Evolutionary conservation across 2,113 vertebrate genomes (phyloP).

Genomic region (Regulus satrapa): DNA sequence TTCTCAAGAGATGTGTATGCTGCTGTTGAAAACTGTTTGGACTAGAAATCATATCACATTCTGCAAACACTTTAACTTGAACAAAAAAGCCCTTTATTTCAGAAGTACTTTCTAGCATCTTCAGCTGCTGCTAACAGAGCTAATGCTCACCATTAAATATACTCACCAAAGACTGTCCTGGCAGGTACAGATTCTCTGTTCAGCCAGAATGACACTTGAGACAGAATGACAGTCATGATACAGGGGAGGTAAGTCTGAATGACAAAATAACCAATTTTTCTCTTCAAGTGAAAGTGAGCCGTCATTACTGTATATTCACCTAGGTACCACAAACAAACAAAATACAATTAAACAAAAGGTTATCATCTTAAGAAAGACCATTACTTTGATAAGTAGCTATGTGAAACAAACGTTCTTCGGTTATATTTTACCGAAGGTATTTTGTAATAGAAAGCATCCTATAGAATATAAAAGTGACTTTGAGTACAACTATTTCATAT

Average conservation of each 20-base stretch:
- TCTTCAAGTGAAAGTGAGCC: constrained; percentile 97
- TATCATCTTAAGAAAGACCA: background rate
- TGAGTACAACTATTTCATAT: background rate
- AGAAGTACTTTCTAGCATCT: background rate
- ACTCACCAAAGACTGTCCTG: constrained; percentile 96
- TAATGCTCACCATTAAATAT: background rate
- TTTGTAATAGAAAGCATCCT: background rate
- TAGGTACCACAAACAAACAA: constrained; percentile 60
- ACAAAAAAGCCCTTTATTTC: background rate
- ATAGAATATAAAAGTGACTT: background rate
- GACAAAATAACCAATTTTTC: constrained; percentile 99
- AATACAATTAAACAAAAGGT: background rate
- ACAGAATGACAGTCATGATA: constrained; percentile 99
- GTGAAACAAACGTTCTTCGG: background rate
- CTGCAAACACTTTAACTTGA: background rate
- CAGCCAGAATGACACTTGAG: constrained; percentile 98
- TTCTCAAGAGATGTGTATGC: background rate
- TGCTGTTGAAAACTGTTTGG: background rate
- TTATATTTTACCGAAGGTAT: background rate
- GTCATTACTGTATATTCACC: constrained; percentile 99
- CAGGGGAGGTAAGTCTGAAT: constrained; percentile 98
- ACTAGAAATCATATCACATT: background rate
- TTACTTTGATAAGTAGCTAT: background rate
- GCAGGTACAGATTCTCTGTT: constrained; percentile 98
- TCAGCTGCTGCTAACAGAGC: background rate